A percentile compares a stretch with the other conserved stretches of the same genome.
Conservation (phyloP, 2,797 vertebrate species). For the Dryobates pubescens region DNA sequence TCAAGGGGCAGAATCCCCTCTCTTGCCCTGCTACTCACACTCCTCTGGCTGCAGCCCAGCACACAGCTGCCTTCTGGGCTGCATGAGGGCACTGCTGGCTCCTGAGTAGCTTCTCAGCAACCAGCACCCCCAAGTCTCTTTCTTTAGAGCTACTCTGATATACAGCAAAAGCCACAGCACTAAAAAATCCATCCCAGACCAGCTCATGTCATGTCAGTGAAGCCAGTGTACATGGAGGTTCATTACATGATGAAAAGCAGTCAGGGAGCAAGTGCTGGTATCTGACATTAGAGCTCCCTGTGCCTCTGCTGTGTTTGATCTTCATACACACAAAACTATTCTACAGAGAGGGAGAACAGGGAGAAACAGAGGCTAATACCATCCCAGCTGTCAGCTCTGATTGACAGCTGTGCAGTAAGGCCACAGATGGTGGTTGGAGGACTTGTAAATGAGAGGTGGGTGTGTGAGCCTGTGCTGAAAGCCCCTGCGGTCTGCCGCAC, state of each 20-base stretch:
- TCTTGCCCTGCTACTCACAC: no score
- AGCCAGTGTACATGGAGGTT: neutral
- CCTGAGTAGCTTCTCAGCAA: no score
- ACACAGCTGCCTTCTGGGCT: no score
- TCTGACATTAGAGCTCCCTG: neutral
- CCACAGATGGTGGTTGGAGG: conserved; percentile 2
- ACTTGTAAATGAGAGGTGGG: conserved; percentile 62
- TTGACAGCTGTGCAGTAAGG: conserved; percentile 25
- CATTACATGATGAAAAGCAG: conserved; percentile 10
- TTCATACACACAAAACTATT: conserved; percentile 4
- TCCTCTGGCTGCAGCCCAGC: no score
- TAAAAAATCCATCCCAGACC: neutral
- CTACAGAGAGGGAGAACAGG: neutral
- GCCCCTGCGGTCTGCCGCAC: conserved; percentile 42
- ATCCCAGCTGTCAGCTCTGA: conserved; percentile 5
- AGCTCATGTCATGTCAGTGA: neutral
- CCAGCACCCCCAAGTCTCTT: no score
- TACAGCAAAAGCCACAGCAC: neutral
- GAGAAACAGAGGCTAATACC: neutral
- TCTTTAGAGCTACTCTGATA: neutral
- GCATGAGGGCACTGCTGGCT: no score
- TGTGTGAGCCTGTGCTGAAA: conserved; percentile 26
- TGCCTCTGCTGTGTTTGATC: neutral
- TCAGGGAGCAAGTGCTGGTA: neutral
- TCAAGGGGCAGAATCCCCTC: no score